Evolutionary conservation across 1,140 invertebrate genomes (phyloP).

Genomic region (Drosophila pseudoobscura): DNA sequence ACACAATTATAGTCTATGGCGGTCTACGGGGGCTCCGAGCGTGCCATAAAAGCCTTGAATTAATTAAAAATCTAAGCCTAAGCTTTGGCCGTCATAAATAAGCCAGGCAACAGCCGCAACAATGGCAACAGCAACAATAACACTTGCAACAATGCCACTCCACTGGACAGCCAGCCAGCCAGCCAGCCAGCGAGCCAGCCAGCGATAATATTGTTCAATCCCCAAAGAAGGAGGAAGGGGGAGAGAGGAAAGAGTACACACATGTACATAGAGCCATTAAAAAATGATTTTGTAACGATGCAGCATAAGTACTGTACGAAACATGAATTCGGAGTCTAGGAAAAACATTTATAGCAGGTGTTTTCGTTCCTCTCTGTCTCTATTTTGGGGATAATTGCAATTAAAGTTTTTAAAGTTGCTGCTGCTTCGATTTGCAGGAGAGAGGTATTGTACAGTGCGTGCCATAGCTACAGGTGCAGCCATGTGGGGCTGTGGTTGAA

Average conservation of each 20-base stretch:
- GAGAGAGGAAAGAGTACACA: constrained; percentile 10
- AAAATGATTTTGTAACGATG: constrained; percentile 38
- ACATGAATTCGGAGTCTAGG: not conserved
- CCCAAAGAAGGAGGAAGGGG: not conserved
- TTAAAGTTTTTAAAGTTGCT: constrained; percentile 15
- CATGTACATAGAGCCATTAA: constrained; percentile 1
- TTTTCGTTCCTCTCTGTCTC: constrained; percentile 8
- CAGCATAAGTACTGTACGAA: constrained; percentile 20
- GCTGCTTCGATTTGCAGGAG: constrained; percentile 1
- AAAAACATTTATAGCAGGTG: constrained; percentile 1
- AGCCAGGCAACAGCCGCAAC: constrained; percentile 39
- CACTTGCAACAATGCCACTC: constrained; percentile 41
- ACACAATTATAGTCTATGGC: constrained; percentile 60
- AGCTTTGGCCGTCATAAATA: constrained; percentile 69
- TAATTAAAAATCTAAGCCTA: constrained; percentile 81
- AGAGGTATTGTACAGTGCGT: not conserved
- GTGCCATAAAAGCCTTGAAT: constrained; percentile 74
- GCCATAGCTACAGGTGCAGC: not conserved
- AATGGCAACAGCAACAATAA: constrained; percentile 31
- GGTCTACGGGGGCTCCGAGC: constrained; percentile 24
- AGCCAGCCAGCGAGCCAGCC: constrained; percentile 2
- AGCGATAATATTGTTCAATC: constrained; percentile 51
- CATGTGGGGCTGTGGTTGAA: constrained; percentile 1
- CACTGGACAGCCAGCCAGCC: constrained; percentile 6
- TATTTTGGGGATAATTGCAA: constrained; percentile 17